phyloP scores from a whole-genome alignment of 2,113 vertebrate genomes.

The Penelope pileata region DNA sequence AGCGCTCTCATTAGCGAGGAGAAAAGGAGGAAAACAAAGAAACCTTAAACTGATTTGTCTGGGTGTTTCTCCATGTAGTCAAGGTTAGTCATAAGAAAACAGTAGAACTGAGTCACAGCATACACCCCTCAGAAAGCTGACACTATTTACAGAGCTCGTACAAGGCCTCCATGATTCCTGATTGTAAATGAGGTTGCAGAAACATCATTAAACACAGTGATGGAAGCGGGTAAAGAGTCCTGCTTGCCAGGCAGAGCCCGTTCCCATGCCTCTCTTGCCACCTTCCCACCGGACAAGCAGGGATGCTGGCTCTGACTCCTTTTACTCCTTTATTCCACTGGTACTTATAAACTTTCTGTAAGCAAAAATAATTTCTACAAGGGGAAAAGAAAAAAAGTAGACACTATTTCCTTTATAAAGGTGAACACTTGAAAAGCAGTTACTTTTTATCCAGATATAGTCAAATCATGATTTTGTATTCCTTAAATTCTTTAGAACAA shows the following conservation, averaged over 20 bases:
- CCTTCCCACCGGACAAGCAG: rapidly evolving
- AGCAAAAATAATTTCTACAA: neutral
- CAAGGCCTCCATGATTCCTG: neutral
- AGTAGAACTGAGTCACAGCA: neutral
- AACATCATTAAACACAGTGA: neutral
- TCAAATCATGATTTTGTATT: neutral
- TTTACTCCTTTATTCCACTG: no score
- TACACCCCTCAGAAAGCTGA: neutral
- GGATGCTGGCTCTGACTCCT: neutral
- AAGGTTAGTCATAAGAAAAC: neutral
- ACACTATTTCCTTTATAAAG: neutral
- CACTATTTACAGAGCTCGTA: neutral
- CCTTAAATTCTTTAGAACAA: neutral
- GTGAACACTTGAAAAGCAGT: neutral
- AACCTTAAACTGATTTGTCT: neutral
- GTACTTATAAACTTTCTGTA: neutral
- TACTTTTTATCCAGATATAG: neutral
- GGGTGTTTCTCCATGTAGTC: neutral
- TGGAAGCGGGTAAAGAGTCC: neutral
- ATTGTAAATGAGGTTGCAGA: neutral
- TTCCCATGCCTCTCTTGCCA: rapidly evolving
- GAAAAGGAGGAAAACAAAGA: constrained; percentile 7
- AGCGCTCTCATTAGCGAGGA: neutral
- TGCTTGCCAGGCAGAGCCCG: neutral
- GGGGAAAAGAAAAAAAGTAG: neutral